phyloP scores from a whole-genome alignment of 1,140 invertebrate species.

The Ceratina calcarata region DNA sequence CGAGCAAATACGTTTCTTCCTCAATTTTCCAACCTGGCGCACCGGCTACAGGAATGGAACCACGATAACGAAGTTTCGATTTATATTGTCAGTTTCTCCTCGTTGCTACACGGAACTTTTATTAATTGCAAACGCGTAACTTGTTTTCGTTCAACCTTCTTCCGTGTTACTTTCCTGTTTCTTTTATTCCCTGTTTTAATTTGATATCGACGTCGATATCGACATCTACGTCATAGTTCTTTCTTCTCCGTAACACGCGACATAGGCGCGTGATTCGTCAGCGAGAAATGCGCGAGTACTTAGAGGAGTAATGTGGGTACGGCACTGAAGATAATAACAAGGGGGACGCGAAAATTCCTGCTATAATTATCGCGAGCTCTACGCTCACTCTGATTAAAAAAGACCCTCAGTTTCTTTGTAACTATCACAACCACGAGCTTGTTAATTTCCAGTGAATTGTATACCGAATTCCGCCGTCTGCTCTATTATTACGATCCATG shows the following conservation, averaged over 20 bases:
- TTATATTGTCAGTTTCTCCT: background rate
- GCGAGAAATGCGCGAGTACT: background rate
- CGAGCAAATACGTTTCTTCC: slow-evolving; percentile 9
- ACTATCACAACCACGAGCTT: background rate
- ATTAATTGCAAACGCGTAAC: slow-evolving; percentile 2
- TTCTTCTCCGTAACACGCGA: background rate
- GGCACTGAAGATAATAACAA: slow-evolving; percentile 12
- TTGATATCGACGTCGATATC: background rate
- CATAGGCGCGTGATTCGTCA: background rate
- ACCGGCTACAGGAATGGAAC: background rate
- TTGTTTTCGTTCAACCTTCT: too few species aligned
- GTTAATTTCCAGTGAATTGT: slow-evolving; percentile 24
- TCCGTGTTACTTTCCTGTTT: too few species aligned
- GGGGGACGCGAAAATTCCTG: background rate
- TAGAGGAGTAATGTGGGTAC: background rate
- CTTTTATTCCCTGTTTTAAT: background rate
- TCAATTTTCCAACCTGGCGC: background rate
- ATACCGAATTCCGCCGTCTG: slow-evolving; percentile 1
- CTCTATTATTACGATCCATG: background rate
- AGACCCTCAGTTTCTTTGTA: slow-evolving; percentile 6
- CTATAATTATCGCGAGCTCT: slow-evolving; percentile 18
- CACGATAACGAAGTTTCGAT: background rate
- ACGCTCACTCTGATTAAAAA: background rate
- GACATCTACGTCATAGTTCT: background rate
- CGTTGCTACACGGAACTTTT: background rate